phyloP scores from a whole-genome alignment of 2,888 invertebrate genomes.

The Diadegma fenestrale region DNA sequence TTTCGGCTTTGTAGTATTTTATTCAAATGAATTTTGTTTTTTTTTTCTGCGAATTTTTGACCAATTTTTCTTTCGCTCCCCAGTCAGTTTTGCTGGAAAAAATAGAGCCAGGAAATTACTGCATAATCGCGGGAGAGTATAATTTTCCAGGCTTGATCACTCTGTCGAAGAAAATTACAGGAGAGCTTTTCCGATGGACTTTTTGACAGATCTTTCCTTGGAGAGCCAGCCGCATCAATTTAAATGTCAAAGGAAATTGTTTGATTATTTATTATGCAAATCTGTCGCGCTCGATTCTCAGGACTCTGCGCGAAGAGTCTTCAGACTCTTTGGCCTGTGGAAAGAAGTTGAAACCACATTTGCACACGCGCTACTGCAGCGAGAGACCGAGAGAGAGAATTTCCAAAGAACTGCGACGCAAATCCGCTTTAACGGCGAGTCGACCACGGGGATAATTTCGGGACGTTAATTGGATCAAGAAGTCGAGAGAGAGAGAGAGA shows the following conservation, averaged over 20 bases:
- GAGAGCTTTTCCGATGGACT: slow-evolving; percentile 51
- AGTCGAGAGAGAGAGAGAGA: slow-evolving; percentile 74
- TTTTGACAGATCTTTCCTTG: slow-evolving; percentile 43
- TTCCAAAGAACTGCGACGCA: slow-evolving; percentile 36
- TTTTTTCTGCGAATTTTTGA: too few relatives aligned
- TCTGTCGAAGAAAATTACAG: slow-evolving; percentile 76
- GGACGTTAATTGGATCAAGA: slow-evolving; percentile 84
- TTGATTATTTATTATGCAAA: slow-evolving; percentile 84
- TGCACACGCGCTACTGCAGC: slow-evolving; percentile 27
- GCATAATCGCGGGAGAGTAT: slow-evolving; percentile 39
- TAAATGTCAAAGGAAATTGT: slow-evolving; percentile 84
- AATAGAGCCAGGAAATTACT: not conserved
- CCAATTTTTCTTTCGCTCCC: too few relatives aligned
- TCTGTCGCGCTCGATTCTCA: slow-evolving; percentile 74
- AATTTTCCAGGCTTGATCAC: slow-evolving; percentile 57
- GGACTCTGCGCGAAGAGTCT: slow-evolving; percentile 24
- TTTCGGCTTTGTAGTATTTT: not conserved
- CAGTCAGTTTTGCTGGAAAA: not conserved
- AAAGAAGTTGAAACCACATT: slow-evolving; percentile 15
- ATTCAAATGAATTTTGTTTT: not conserved
- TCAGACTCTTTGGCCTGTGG: slow-evolving; percentile 12
- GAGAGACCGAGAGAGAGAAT: slow-evolving; percentile 8
- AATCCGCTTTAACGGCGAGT: slow-evolving; percentile 66
- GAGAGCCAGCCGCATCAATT: slow-evolving; percentile 75
- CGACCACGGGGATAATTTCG: slow-evolving; percentile 80